These are phyloP conservation scores for Perizoma flavofasciatum DNA, from an alignment of 2,888 invertebrate genomes.

Conservation along the genomic window DNA sequence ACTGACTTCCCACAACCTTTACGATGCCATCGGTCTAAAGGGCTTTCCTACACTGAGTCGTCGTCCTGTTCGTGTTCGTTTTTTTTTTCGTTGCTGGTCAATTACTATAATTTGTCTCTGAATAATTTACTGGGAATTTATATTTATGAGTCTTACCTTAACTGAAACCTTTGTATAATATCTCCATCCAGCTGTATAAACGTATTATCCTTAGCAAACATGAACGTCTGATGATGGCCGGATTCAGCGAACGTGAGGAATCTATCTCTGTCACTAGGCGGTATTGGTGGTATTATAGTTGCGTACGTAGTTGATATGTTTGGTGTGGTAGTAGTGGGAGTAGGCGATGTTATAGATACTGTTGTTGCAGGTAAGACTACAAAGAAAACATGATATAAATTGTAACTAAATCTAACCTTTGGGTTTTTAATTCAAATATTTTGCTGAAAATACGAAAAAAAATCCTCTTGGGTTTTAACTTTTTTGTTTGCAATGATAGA, in stretches of 20 bases:
- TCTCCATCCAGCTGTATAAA: conserved; percentile 96
- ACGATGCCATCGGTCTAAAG: too few species aligned
- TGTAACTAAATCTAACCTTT: not conserved
- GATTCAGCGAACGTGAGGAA: conserved; percentile 94
- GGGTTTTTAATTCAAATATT: not conserved
- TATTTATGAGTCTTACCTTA: conserved; percentile 84
- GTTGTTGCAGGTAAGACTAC: conserved; percentile 70
- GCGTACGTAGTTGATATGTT: conserved; percentile 73
- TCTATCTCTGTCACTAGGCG: conserved; percentile 89
- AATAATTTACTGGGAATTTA: too few species aligned
- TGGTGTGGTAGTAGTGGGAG: conserved; percentile 69
- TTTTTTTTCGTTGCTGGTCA: too few species aligned
- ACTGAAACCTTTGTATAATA: conserved; percentile 94
- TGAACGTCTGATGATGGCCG: conserved; percentile 93
- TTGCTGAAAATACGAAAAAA: too few species aligned
- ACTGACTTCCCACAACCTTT: too few species aligned
- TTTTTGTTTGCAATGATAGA: too few species aligned
- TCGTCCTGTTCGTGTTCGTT: too few species aligned
- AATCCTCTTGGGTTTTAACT: too few species aligned
- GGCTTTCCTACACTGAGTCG: too few species aligned
- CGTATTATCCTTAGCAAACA: conserved; percentile 95
- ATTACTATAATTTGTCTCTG: too few species aligned
- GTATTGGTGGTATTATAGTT: conserved; percentile 85
- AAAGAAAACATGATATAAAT: conserved; percentile 31
- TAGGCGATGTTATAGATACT: conserved; percentile 53